These are phyloP conservation scores for Cephus spinipes DNA, from an alignment of 2,888 invertebrate species.

Conservation along the genomic window DNA sequence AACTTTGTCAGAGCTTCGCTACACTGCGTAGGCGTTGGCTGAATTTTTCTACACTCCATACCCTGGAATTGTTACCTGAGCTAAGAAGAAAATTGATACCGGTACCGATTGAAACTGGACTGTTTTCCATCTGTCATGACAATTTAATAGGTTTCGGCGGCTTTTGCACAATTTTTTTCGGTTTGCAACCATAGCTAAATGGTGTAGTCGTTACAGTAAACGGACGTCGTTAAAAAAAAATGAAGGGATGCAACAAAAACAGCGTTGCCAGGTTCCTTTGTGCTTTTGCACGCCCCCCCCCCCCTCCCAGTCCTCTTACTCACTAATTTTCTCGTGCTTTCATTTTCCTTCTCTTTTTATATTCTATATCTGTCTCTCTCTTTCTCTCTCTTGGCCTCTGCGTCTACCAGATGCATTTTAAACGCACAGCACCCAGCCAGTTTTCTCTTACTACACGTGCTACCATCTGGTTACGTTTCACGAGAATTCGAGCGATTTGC, in stretches of 20 bases:
- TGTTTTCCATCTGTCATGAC: background rate
- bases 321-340: background rate
- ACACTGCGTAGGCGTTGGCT: background rate
- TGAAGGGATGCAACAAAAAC: background rate
- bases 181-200: background rate
- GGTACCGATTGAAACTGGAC: background rate
- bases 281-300: background rate
- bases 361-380: slow-evolving; percentile 14
- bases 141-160: background rate
- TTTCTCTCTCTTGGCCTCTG: background rate
- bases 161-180: background rate
- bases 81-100: background rate
- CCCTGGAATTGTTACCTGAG: background rate
- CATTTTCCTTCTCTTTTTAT: background rate
- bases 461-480: background rate
- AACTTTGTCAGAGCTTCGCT: background rate
- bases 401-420: background rate
- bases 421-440: background rate
- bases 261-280: background rate
- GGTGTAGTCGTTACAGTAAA: background rate
- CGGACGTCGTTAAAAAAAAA: background rate
- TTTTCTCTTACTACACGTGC: background rate
- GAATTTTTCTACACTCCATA: background rate
- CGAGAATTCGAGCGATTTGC: background rate
- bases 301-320: too few species aligned